Evolutionary conservation across 2,113 vertebrate species (phyloP).

Genomic region (Uria aalge): DNA sequence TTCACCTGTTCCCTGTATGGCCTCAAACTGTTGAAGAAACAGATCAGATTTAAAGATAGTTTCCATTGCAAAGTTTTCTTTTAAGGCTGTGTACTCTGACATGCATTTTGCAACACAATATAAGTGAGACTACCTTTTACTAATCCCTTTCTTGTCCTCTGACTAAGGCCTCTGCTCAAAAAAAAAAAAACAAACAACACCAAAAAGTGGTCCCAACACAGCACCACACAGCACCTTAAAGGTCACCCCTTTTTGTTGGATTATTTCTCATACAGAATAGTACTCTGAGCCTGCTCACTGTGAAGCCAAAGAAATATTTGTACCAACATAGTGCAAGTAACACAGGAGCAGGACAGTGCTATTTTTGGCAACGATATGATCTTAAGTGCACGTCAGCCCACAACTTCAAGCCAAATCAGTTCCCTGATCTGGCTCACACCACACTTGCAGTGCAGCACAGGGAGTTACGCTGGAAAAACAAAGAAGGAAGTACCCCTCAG

Average conservation of each 20-base stretch:
- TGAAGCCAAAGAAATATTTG: neutral
- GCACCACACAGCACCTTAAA: neutral
- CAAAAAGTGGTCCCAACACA: neutral
- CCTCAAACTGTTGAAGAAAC: neutral
- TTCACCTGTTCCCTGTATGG: neutral
- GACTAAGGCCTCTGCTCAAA: neutral
- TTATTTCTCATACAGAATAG: neutral
- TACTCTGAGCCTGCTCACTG: neutral
- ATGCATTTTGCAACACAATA: neutral
- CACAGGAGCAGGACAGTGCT: slow-evolving; percentile 25
- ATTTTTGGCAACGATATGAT: slow-evolving; percentile 28
- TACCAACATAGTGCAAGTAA: slow-evolving; percentile 19
- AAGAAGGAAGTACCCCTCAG: neutral
- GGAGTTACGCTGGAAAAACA: neutral
- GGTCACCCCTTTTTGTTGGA: neutral
- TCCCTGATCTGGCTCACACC: neutral
- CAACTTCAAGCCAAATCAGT: neutral
- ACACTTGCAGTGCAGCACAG: neutral
- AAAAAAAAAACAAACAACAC: neutral
- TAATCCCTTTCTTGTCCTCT: neutral
- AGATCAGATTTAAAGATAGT: neutral
- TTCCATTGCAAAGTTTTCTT: neutral
- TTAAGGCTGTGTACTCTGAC: neutral
- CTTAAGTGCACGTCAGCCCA: neutral
- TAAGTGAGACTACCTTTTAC: neutral